phyloP scores from a whole-genome alignment of 2,888 invertebrate species.

The Spialia ferax region DNA sequence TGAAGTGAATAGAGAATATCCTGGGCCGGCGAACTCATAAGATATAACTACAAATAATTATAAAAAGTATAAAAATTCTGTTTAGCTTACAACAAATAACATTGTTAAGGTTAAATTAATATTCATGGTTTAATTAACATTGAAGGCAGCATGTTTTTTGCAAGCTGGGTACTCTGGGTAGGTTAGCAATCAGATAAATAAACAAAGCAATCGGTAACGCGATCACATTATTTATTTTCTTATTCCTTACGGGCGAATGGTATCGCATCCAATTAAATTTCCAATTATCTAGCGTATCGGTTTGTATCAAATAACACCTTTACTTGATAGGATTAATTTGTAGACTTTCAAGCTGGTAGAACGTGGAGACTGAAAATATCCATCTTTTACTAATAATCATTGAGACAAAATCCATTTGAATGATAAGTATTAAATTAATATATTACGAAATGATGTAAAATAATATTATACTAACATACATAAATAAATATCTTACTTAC shows the following conservation, averaged over 20 bases:
- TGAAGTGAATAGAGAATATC: too few relatives aligned
- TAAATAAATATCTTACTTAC: too few relatives aligned
- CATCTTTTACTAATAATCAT: not conserved
- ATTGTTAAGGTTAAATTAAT: not conserved
- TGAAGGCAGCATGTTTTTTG: conserved; percentile 7
- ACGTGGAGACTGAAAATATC: conserved; percentile 4
- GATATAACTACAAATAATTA: too few relatives aligned
- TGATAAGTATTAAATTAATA: not conserved
- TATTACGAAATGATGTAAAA: not conserved
- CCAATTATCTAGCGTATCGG: conserved; percentile 38
- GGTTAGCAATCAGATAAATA: conserved; percentile 11
- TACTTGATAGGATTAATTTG: conserved; percentile 21
- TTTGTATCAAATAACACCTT: conserved; percentile 34
- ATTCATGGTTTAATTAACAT: conserved; percentile 12
- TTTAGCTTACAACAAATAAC: not conserved
- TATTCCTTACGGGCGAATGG: conserved; percentile 24
- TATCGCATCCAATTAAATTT: conserved; percentile 41
- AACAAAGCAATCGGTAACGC: conserved; percentile 25
- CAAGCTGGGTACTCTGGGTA: too few relatives aligned
- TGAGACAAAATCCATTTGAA: not conserved
- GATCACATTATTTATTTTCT: conserved; percentile 30
- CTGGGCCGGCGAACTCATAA: too few relatives aligned
- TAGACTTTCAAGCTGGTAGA: conserved; percentile 11
- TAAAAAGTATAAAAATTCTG: not conserved
- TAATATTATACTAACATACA: not conserved